Percentiles rank a stretch among this genome's conserved stretches.
phyloP scores from a whole-genome alignment of 1,140 invertebrate species.

The Drosophila kanapiae region DNA sequence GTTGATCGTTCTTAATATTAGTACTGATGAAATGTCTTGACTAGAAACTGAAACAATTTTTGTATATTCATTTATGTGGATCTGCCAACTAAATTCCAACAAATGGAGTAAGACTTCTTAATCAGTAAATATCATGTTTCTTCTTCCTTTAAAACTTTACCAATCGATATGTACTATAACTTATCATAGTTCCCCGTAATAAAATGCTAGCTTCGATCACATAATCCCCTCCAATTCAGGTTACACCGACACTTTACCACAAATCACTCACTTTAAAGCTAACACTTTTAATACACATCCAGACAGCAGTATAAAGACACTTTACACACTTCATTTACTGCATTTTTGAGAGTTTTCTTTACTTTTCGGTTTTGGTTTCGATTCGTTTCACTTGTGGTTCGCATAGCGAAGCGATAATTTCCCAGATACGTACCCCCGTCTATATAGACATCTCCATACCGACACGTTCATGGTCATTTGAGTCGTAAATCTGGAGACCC shows the following conservation, averaged over 20 bases:
- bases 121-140: too few relatives aligned
- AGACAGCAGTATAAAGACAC: constrained; percentile 2
- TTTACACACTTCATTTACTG: constrained; percentile 48
- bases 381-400: constrained; percentile 39
- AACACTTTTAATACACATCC: constrained; percentile 35
- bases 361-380: constrained; percentile 7
- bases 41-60: too few relatives aligned
- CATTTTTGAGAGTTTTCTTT: constrained; percentile 45
- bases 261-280: constrained; percentile 19
- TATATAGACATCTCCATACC: constrained; percentile 52
- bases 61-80: too few relatives aligned
- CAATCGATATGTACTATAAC: too few relatives aligned
- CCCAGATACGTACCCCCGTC: constrained; percentile 35
- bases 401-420: constrained; percentile 55
- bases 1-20: too few relatives aligned
- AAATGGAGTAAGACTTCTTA: too few relatives aligned
- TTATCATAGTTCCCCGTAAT: background rate
- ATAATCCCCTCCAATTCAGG: background rate
- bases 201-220: background rate
- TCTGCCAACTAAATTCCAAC: too few relatives aligned
- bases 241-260: background rate
- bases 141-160: too few relatives aligned
- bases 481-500: constrained; percentile 59
- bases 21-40: too few relatives aligned
- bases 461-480: constrained; percentile 65